Conservation (phyloP, 2,113 vertebrate species). For the Crotalus tigris region DNA sequence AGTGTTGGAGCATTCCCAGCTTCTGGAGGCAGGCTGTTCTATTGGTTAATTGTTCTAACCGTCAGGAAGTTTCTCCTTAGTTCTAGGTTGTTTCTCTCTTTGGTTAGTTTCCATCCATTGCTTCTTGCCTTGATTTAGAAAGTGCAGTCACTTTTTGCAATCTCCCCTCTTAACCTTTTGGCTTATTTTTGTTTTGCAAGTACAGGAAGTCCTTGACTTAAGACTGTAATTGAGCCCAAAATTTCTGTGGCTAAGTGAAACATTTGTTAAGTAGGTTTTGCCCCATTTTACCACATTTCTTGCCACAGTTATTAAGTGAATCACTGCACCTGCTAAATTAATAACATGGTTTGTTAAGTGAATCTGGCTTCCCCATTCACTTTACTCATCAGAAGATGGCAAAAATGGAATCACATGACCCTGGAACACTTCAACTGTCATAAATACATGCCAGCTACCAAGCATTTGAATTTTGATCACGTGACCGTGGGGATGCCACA, state of each 20-base stretch:
- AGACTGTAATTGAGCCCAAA: not conserved
- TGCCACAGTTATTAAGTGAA: not conserved
- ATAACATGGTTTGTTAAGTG: not conserved
- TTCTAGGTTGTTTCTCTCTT: no score
- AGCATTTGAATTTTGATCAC: not conserved
- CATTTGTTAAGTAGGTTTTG: not conserved
- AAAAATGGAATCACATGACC: not conserved
- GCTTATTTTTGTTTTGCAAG: not conserved
- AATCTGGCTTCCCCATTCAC: not conserved
- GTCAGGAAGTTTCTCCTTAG: no score
- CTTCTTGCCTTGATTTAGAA: not conserved
- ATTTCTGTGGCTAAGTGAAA: not conserved
- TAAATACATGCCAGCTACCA: no score
- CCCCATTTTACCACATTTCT: not conserved
- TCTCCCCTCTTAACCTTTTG: not conserved
- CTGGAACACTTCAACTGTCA: no score
- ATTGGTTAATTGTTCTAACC: no score
- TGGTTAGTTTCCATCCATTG: no score
- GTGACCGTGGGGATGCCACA: not conserved
- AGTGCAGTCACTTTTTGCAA: not conserved
- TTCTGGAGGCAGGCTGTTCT: no score
- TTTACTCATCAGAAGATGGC: not conserved
- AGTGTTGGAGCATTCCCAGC: no score
- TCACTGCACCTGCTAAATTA: not conserved
- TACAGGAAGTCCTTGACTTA: not conserved